A percentile compares a stretch with the other conserved stretches of the same genome.
Conservation (phyloP, 2,113 vertebrate genomes). For the Tragelaphus imberbis region DNA sequence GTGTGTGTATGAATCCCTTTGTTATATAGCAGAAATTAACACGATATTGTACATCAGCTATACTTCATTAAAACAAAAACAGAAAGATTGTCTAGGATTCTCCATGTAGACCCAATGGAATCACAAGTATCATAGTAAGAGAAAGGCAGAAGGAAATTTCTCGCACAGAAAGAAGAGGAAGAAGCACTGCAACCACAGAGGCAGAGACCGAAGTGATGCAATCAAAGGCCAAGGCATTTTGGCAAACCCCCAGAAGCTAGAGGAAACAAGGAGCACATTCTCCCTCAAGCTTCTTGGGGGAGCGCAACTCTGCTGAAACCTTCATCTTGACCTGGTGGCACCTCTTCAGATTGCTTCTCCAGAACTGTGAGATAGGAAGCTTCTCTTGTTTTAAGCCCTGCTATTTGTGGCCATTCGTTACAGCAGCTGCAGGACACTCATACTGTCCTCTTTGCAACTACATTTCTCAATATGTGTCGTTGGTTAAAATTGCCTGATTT, state of each 20-base stretch:
- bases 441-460: not conserved
- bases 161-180: not conserved
- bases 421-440: not conserved
- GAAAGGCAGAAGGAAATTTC: not conserved
- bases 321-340: too few species aligned
- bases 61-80: not conserved
- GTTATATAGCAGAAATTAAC: not conserved
- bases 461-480: not conserved
- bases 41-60: not conserved
- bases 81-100: too few species aligned
- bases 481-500: too few species aligned
- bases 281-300: not conserved
- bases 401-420: not conserved
- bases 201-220: not conserved
- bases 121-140: fast-evolving
- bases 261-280: not conserved
- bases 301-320: fast-evolving
- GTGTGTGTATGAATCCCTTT: not conserved
- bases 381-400: not conserved
- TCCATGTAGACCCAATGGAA: not conserved
- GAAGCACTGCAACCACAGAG: fast-evolving
- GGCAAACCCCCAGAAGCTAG: not conserved
- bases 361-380: not conserved
- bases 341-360: not conserved
- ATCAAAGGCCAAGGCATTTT: not conserved